Base-by-base conservation (phyloP, 2,113 vertebrate species). In the Carassius carassius region DNA sequence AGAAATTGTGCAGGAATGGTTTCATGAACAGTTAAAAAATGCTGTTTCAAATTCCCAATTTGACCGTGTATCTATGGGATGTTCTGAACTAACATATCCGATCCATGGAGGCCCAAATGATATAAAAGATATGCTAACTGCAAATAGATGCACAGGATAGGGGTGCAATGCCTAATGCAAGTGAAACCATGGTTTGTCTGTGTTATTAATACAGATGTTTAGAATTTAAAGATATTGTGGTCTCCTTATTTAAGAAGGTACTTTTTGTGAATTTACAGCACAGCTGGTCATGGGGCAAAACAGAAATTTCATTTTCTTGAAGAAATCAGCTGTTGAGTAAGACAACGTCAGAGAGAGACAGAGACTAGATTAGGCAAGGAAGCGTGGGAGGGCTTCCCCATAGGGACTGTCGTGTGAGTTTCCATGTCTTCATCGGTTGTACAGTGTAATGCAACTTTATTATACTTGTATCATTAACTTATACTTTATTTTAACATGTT, bases 291-390 rank as follows among this genome's bases (percentile, higher is more conserved):
- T 60, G 58, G 78, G 23, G n/a, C 37, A 63, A 78, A 47, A 63
- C 58, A 79, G 13, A 79, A 41, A 79, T 63, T 25, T 44, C 35
- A 44, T 78, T 77, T 54, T 78, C 54, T 14, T 41, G 76, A 23
- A 60, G 76, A 78, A 54, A 78, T n/a, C 58, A 47, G 14, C 58
- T 6, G 78, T 80, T 80, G 78, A 80, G 78, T 19, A 80, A 77
- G 49, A 35, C 23, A 21, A 17, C 32, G 12, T 78, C 54, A 80
- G 78, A 63, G 2, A 80, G 37, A 80, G n/a, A 78, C 32, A 41
- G 76, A 78, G 76, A 78, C 54, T 23, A 3, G 72, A 56, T 35
- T 17, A 11, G 21, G 41, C 9, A 60, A 77, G 76, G 76, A 78
- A 41, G 58, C 54, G 0, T 80, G 8, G 3, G 58, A 78, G 76